These are phyloP conservation scores for Pheucticus melanocephalus DNA, from an alignment of 2,113 vertebrate genomes.

Conservation along the genomic window DNA sequence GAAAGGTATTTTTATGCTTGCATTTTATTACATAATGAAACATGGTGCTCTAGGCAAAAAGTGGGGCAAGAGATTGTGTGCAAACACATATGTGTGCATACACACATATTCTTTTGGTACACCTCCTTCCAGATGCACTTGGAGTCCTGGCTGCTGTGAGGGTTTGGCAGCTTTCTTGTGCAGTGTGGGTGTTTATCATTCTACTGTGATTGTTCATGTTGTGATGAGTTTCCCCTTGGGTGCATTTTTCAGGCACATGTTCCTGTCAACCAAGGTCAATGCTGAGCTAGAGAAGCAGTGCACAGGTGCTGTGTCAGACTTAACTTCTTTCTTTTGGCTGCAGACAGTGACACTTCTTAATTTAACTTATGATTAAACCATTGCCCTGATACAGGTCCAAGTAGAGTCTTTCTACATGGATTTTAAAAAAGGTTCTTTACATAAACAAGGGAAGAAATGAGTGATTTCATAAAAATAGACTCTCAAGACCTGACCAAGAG, in stretches of 20 bases:
- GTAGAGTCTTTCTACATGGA: not conserved
- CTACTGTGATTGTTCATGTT: conserved; percentile 53
- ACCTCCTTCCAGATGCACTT: conserved; percentile 51
- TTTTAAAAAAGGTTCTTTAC: not conserved
- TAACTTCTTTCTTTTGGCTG: conserved; percentile 20
- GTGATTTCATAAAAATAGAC: not conserved
- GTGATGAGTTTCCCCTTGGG: conserved; percentile 58
- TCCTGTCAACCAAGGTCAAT: conserved; percentile 61
- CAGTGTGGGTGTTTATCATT: conserved; percentile 68
- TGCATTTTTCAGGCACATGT: conserved; percentile 63
- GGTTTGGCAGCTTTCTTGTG: conserved; percentile 52
- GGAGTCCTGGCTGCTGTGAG: conserved; percentile 33
- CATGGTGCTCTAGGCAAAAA: not conserved
- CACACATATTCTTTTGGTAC: not conserved
- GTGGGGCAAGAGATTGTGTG: not conserved
- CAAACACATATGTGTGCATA: not conserved
- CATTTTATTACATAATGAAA: not conserved
- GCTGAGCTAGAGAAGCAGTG: not conserved
- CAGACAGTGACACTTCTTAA: conserved; percentile 1
- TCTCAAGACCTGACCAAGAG: not conserved
- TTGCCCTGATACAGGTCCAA: not conserved
- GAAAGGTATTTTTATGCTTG: not conserved
- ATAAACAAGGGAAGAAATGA: conserved; percentile 43
- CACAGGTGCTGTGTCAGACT: conserved; percentile 30
- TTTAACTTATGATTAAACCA: conserved; percentile 26